Base-by-base conservation (phyloP, 1,140 invertebrate genomes). In the Heliconius nattereri region DNA sequence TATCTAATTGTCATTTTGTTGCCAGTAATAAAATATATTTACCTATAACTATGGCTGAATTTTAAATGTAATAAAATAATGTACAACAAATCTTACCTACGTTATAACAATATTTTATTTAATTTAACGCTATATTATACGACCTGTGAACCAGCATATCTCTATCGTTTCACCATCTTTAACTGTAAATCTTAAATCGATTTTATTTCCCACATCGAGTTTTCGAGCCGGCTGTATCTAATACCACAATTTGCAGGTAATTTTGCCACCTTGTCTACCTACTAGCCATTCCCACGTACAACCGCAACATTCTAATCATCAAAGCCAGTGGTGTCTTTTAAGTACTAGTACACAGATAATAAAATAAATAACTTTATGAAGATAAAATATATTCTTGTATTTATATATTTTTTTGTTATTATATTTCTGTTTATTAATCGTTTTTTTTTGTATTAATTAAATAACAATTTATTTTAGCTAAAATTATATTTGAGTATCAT, bases 201-300 rank as follows among this genome's bases (percentile, higher is more conserved):
- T 76, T 78, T 52, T 66, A 78, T 78, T 72, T 52, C 9, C 49
- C 54, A 26, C 52, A 72, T 49, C 37, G 66, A 72, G 52, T 75
- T 72, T 40, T 60, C 32, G 35, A 52, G 37, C 11, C 32, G 23
- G 6, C 37, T 76, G 71, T 74, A 76, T 81, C 78, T 79, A 81
- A 80, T 79, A 60, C 77, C 49, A 84, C 86, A 88, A 90, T 89
- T 90, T 87, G 87, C 85, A 80, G 84, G 82, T 83, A 87, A 90
- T 91, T 87, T 84, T 81, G 81, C 83, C 83, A 84, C 82, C 78
- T 81, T 78, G 84, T 84, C 85, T 82, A 87, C 83, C 84, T 82
- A 87, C 83, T 78, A 73, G 83, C 79, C 75, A 81, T 89, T 88
- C 87, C 86, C 88, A 91, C 87, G 86, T 86, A 81, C 57, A 45